Evolutionary conservation across 2,797 vertebrate species (phyloP), one percentile per base, ranked within the genome.

Genomic region (Eupleurogrammus muticus): DNA sequence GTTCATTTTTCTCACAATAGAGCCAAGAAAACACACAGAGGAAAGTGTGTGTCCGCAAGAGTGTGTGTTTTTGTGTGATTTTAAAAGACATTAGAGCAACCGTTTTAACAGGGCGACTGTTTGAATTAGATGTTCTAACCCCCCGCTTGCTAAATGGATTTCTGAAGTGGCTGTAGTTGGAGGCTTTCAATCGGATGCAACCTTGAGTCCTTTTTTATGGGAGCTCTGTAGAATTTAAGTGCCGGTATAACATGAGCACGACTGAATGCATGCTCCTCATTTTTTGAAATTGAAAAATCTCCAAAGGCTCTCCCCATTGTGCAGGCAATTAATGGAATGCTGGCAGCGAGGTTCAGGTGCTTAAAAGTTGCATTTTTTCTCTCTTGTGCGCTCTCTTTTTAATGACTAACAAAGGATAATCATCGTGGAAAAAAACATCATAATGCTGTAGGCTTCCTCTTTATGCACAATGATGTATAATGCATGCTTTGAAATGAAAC

Each of bases 141-240:
- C 80, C 85, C 85, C 82, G 82, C 93, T 91, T 73, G 86, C 89
- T 93, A 92, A 94, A 93, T 90, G 87, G 87, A 82, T 93, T 91
- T 95, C 82, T 93, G 88, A 91, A 93, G 84, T 94, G 86, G 81
- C 91, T 92, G 87, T 94, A 80, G 90, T 87, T 93, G 84, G 81
- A 76, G 79, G 89, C 84, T 92, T 92, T 93, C 88, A 90, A 90
- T 88, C 87, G 92, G 93, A 92, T 89, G 89, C 93, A 90, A 94
- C 93, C 95, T 95, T 95, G 95, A 94, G 93, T 93, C 91, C 89
- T 92, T 95, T 93, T 94, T 94, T 95, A 94, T 94, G 92, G 92
- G 91, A 92, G 90, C 91, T 93, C 92, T 94, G 93, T 94, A 89
- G 91, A 91, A 92, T 95, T 95, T 95, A 94, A 95, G 94, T 95